Conservation (phyloP, 2,797 vertebrate species). For the Labroides dimidiatus region DNA sequence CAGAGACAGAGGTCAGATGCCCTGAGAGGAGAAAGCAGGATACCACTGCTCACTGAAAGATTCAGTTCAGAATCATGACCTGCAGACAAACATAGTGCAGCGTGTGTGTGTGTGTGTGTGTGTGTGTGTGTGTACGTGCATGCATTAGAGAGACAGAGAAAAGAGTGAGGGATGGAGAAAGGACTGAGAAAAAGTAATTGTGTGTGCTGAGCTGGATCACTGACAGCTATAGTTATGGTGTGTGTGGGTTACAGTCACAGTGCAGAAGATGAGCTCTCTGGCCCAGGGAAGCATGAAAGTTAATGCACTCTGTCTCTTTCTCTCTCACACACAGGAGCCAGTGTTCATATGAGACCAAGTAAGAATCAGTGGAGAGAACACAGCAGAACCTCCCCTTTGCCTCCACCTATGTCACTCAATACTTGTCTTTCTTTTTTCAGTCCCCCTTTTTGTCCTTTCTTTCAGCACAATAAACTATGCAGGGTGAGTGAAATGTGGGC, state of each 20-base stretch:
- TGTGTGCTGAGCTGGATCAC: conserved; percentile 64
- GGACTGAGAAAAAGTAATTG: conserved; percentile 50
- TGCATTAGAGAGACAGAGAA: conserved; percentile 13
- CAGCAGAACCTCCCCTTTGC: neutral
- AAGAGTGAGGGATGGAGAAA: neutral
- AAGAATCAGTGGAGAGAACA: conserved; percentile 22
- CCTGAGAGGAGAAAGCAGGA: conserved; percentile 14
- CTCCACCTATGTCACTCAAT: neutral
- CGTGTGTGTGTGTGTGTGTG: conserved; percentile 8
- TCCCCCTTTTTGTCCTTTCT: neutral
- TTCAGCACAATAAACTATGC: neutral
- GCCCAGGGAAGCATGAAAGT: conserved; percentile 52
- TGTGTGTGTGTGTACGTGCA: conserved; percentile 3
- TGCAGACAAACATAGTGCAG: conserved; percentile 36
- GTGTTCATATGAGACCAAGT: conserved; percentile 36
- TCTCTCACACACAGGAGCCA: neutral
- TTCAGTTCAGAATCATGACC: conserved; percentile 60
- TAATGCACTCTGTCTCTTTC: conserved; percentile 38
- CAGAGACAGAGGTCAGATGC: conserved; percentile 25
- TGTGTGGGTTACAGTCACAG: conserved; percentile 35
- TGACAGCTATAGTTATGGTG: conserved; percentile 30
- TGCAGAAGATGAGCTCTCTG: conserved; percentile 49
- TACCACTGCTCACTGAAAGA: conserved; percentile 37
- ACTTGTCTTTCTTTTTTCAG: neutral
- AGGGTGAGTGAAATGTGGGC: neutral